Evolutionary conservation across 2,113 vertebrate genomes (phyloP).

Genomic region (Sclerurus mexicanus): DNA sequence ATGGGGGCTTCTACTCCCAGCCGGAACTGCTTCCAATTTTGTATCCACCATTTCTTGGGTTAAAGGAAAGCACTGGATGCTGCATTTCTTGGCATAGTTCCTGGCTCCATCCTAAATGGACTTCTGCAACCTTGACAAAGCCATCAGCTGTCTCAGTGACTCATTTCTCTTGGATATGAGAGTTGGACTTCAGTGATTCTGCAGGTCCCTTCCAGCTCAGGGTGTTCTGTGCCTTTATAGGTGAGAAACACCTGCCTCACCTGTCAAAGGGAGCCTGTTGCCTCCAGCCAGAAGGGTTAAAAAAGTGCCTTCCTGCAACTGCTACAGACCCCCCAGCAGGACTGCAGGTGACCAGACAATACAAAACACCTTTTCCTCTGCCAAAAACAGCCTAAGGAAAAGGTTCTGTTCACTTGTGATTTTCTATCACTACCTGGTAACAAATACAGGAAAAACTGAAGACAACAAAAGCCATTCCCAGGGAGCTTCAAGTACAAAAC

Average conservation of each 20-base stretch:
- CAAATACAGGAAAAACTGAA: neutral
- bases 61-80: neutral
- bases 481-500: neutral
- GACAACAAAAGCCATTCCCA: neutral
- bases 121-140: neutral
- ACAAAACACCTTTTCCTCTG: neutral
- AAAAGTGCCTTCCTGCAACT: neutral
- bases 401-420: neutral
- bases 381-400: neutral
- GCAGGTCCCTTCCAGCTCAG: neutral
- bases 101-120: neutral
- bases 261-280: fast-evolving
- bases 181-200: neutral
- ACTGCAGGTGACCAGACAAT: neutral
- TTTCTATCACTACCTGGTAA: neutral
- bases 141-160: neutral
- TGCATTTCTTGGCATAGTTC: neutral
- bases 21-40: neutral
- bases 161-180: neutral
- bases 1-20: neutral
- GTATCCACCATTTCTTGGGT: neutral
- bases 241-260: neutral
- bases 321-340: neutral
- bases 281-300: neutral
- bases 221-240: neutral